Conservation (phyloP, 2,113 vertebrate species). For the Turnix velox region DNA sequence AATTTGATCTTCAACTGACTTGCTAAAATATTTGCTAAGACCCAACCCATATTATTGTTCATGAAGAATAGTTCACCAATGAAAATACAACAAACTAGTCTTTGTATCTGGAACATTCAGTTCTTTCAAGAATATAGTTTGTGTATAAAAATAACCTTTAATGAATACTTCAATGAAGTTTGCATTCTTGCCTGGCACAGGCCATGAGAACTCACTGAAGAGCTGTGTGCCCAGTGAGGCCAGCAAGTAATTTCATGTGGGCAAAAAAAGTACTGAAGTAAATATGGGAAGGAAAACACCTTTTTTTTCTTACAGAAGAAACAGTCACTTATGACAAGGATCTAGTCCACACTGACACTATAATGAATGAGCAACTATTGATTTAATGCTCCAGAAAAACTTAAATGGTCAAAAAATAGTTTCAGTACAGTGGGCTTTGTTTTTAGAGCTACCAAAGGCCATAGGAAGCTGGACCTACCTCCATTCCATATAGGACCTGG, state of each 20-base stretch:
- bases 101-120: neutral
- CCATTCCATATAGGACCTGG: neutral
- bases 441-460: neutral
- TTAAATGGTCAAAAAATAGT: neutral
- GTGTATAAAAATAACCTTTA: neutral
- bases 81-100: neutral
- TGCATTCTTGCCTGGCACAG: neutral
- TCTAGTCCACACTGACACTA: neutral
- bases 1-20: neutral
- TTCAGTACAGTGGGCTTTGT: neutral
- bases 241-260: neutral
- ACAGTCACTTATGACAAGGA: neutral
- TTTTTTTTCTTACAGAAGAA: neutral
- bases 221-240: neutral
- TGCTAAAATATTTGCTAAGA: conserved; percentile 34
- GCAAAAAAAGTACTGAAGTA: neutral
- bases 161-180: neutral
- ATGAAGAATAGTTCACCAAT: neutral
- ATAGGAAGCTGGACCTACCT: neutral
- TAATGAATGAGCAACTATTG: conserved; percentile 4
- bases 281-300: neutral
- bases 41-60: conserved; percentile 15
- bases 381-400: neutral
- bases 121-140: conserved; percentile 10
- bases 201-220: neutral